Evolutionary conservation across 2,797 vertebrate genomes (phyloP).

Genomic region (Lagothrix lagotricha): DNA sequence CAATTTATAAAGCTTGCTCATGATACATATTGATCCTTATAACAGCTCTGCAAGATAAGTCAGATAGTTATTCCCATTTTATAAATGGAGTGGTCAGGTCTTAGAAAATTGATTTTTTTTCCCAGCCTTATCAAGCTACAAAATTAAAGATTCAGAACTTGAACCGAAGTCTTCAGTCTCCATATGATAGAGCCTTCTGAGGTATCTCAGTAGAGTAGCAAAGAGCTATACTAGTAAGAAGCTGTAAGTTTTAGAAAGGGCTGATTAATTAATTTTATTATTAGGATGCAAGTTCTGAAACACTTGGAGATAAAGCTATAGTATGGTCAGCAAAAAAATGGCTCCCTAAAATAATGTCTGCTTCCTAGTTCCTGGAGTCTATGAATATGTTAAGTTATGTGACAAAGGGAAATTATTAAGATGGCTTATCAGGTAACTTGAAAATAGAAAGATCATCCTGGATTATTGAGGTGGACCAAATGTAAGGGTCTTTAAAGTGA

Average conservation of each 20-base stretch:
- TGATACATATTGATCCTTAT: neutral
- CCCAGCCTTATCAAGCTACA: neutral
- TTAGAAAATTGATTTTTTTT: neutral
- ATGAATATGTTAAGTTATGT: neutral
- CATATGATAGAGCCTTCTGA: neutral
- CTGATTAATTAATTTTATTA: neutral
- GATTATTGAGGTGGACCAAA: neutral
- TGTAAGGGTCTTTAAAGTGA: neutral
- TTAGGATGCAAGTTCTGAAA: neutral
- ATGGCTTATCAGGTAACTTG: neutral
- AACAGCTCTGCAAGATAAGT: neutral
- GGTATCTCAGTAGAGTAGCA: neutral
- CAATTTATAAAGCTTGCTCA: neutral
- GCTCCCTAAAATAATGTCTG: neutral
- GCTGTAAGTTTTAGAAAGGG: neutral
- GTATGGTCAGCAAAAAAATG: neutral
- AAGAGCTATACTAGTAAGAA: neutral
- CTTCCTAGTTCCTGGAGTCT: neutral
- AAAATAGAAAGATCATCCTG: neutral
- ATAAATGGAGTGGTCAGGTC: neutral
- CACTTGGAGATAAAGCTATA: neutral
- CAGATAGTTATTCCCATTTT: constrained; percentile 9
- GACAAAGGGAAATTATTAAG: neutral
- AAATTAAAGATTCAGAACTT: constrained; percentile 16
- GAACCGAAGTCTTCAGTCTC: neutral